These are phyloP conservation scores for Conus betulinus DNA, from an alignment of 1,140 invertebrate genomes.

Conservation along the genomic window DNA sequence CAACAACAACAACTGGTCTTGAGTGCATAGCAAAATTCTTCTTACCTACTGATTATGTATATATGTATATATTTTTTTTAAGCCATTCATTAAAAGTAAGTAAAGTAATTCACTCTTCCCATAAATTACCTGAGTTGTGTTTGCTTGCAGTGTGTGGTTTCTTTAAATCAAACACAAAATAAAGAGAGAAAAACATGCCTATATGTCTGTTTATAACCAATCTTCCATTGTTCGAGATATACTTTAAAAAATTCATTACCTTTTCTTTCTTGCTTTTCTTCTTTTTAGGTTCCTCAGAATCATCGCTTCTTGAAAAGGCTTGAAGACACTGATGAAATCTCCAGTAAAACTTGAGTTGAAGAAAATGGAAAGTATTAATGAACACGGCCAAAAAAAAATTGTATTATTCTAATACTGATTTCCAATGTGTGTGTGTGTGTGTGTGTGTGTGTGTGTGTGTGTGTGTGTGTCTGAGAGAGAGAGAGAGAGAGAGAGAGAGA, in stretches of 20 bases:
- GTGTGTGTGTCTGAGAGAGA: too few species aligned
- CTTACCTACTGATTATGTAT: too few species aligned
- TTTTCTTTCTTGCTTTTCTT: constrained; percentile 53
- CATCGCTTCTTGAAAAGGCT: constrained; percentile 34
- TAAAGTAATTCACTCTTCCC: background rate
- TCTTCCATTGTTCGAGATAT: background rate
- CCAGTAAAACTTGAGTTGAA: constrained; percentile 45
- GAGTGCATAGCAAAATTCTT: too few species aligned
- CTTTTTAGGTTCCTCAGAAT: constrained; percentile 44
- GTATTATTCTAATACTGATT: too few species aligned
- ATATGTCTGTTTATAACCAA: too few species aligned
- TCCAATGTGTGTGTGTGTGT: too few species aligned
- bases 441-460: too few species aligned
- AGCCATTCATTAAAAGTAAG: background rate
- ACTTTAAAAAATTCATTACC: constrained; percentile 31
- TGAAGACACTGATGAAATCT: constrained; percentile 49
- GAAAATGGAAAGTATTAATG: background rate
- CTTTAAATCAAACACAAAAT: background rate
- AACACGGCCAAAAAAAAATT: background rate
- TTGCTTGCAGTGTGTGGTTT: background rate
- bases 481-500: too few species aligned
- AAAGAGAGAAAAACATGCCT: background rate
- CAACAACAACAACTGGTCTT: too few species aligned
- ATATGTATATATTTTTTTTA: too few species aligned
- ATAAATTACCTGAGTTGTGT: background rate